These are phyloP conservation scores for Coptodon bakossiorum DNA, from an alignment of 2,113 vertebrate genomes.

Conservation along the genomic window DNA sequence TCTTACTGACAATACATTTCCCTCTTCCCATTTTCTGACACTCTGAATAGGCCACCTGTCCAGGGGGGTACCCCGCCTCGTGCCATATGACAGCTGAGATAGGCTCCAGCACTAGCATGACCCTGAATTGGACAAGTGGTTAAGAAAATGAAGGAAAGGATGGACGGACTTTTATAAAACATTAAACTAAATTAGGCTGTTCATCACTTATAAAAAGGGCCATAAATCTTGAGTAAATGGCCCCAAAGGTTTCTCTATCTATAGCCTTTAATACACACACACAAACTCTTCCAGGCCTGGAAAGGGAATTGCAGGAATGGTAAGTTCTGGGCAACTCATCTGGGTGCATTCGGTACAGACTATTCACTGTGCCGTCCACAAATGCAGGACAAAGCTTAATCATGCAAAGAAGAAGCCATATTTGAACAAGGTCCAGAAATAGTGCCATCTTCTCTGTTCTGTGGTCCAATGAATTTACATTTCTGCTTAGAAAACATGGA, in stretches of 20 bases:
- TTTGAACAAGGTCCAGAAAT: background rate
- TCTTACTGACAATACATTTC: background rate
- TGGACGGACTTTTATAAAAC: background rate
- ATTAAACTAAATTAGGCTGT: background rate
- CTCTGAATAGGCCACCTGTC: background rate
- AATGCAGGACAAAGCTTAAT: background rate
- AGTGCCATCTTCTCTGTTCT: background rate
- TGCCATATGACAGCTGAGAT: background rate
- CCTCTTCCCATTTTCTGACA: background rate
- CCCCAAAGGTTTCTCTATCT: background rate
- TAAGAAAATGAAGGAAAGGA: background rate
- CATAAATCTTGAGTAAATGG: background rate
- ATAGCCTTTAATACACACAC: background rate
- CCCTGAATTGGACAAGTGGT: background rate
- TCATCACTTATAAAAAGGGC: background rate
- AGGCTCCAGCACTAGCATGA: background rate
- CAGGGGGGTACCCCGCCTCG: background rate
- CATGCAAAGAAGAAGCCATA: background rate
- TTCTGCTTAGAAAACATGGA: background rate
- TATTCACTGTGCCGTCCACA: background rate
- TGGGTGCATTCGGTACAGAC: background rate
- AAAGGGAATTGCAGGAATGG: background rate
- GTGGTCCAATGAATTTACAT: background rate
- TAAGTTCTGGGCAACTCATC: background rate
- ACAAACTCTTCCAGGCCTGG: background rate